phyloP scores from a whole-genome alignment of 2,888 invertebrate species.

The Liodrosophila aerea region DNA sequence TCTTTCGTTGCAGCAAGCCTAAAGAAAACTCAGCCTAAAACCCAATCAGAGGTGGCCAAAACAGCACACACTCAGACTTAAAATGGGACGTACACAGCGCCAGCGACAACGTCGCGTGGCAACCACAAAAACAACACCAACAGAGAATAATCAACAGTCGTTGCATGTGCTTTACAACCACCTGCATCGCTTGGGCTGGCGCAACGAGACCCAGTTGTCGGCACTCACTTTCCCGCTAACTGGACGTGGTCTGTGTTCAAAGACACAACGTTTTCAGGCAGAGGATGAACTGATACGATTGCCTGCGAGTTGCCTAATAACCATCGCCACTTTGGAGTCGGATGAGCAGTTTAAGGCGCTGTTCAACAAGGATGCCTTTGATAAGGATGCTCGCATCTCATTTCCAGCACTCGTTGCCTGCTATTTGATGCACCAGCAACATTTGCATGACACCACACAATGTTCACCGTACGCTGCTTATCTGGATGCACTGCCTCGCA shows the following conservation, averaged over 20 bases:
- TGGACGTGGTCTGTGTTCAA: slow-evolving; percentile 89
- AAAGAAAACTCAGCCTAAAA: slow-evolving; percentile 25
- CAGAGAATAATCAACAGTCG: slow-evolving; percentile 10
- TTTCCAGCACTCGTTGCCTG: slow-evolving; percentile 89
- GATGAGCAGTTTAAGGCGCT: slow-evolving; percentile 84
- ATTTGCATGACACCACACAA: slow-evolving; percentile 80
- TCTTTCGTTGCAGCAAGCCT: slow-evolving; percentile 77
- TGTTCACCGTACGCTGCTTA: slow-evolving; percentile 86
- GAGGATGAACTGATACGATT: slow-evolving; percentile 86
- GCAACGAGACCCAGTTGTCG: slow-evolving; percentile 84
- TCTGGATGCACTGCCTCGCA: slow-evolving; percentile 86
- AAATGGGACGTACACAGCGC: slow-evolving; percentile 79
- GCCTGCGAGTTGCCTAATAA: slow-evolving; percentile 85
- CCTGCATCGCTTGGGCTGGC: slow-evolving; percentile 83
- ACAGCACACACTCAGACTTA: slow-evolving; percentile 50
- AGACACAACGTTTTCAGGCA: slow-evolving; percentile 82
- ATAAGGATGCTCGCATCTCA: slow-evolving; percentile 82
- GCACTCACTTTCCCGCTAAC: slow-evolving; percentile 86
- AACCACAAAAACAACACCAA: slow-evolving; percentile 4
- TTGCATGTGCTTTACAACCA: slow-evolving; percentile 62
- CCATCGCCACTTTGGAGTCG: slow-evolving; percentile 84
- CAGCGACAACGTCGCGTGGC: slow-evolving; percentile 45
- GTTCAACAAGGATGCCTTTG: slow-evolving; percentile 70
- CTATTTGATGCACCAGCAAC: slow-evolving; percentile 88
- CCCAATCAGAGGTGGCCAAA: slow-evolving; percentile 46